A percentile compares a stretch with the other conserved stretches of the same genome.
These are phyloP conservation scores for Eidolon helvum DNA, from an alignment of 2,113 vertebrate genomes.

Conservation along the genomic window DNA sequence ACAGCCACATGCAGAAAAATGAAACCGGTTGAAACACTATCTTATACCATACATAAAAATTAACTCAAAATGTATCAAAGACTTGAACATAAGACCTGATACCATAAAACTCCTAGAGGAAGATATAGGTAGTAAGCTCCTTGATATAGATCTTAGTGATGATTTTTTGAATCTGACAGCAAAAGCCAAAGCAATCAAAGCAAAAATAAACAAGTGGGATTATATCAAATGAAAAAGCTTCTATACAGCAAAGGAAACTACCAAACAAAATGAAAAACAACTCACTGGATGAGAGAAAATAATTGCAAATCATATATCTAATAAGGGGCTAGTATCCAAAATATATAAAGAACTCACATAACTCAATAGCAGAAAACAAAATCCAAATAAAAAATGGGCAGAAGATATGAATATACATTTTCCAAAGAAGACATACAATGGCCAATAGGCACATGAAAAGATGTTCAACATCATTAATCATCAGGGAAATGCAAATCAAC, in stretches of 20 bases:
- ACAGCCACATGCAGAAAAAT: too few species aligned
- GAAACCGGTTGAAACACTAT: too few species aligned
- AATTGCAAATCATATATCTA: neutral
- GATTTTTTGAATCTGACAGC: neutral
- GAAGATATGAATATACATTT: neutral
- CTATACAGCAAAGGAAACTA: neutral
- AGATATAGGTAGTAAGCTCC: too few species aligned
- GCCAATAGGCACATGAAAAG: neutral
- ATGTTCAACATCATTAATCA: neutral
- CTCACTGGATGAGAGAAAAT: neutral
- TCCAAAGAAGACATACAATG: neutral
- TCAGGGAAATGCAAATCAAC: neutral
- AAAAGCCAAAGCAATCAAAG: neutral
- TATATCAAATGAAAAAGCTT: neutral
- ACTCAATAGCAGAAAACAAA: too few species aligned
- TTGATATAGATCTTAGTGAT: too few species aligned
- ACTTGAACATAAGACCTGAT: neutral
- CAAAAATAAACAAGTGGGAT: neutral
- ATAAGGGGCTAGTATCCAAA: too few species aligned
- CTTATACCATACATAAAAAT: too few species aligned
- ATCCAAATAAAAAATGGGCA: neutral
- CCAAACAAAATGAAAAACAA: neutral
- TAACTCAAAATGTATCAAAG: neutral
- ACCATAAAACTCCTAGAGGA: neutral
- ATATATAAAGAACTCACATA: too few species aligned